These are phyloP conservation scores for Stenchaetothrips biformis DNA, from an alignment of 2,888 invertebrate species.

Conservation along the genomic window DNA sequence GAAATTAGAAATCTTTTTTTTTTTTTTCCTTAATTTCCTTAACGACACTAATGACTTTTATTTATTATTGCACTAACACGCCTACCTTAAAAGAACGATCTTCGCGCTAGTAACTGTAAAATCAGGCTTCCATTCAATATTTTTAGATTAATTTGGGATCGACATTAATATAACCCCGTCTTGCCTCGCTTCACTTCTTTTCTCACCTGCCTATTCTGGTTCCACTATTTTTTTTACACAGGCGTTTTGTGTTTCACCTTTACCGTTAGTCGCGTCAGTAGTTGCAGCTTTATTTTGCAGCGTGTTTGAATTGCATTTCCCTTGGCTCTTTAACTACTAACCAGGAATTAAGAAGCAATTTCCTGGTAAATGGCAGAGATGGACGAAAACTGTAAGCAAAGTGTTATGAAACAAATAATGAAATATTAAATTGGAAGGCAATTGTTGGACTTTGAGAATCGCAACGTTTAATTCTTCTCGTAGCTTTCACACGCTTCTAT, in stretches of 20 bases:
- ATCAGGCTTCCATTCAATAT: no score
- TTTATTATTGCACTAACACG: no score
- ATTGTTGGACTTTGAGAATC: neutral
- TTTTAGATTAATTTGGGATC: neutral
- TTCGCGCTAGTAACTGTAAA: no score
- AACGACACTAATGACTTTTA: no score
- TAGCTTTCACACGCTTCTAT: neutral
- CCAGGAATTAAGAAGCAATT: neutral
- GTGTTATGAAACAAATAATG: neutral
- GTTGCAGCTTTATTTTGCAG: neutral
- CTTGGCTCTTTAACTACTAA: no score
- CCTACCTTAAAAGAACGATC: no score
- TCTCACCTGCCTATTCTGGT: neutral
- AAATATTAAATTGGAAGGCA: neutral
- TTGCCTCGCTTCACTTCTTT: constrained; percentile 11
- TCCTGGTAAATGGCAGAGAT: neutral
- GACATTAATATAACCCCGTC: neutral
- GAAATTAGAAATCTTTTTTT: no score
- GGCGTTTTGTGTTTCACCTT: constrained; percentile 1
- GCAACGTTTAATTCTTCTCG: neutral
- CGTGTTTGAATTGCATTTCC: no score
- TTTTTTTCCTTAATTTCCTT: no score
- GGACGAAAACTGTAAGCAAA: neutral
- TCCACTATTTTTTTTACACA: neutral
- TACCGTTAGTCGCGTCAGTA: neutral